A percentile compares a stretch with the other conserved stretches of the same genome.
These are phyloP conservation scores for Ibycter americanus DNA, from an alignment of 2,797 vertebrate species.

Conservation along the genomic window DNA sequence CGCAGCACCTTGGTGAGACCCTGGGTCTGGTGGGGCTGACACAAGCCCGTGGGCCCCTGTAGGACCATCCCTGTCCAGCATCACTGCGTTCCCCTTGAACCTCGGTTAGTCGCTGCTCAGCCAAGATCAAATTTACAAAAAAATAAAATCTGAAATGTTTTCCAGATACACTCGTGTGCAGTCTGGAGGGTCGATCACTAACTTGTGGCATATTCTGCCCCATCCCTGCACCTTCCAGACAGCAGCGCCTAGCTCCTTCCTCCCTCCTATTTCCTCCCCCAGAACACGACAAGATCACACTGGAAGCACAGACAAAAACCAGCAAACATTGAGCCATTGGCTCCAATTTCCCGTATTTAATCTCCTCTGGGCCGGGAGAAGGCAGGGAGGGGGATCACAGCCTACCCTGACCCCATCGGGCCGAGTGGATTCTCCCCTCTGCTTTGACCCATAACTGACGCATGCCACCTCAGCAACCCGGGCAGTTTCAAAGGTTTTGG, in stretches of 20 bases:
- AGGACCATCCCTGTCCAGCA: background rate
- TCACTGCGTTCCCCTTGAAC: rapidly evolving
- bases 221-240: background rate
- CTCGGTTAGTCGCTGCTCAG: background rate
- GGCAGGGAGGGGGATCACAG: rapidly evolving
- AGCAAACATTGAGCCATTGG: background rate
- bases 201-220: rapidly evolving
- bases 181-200: background rate
- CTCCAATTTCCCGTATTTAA: background rate
- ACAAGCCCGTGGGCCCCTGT: rapidly evolving
- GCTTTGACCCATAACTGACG: background rate
- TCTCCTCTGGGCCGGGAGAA: background rate
- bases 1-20: rapidly evolving
- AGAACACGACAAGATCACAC: background rate
- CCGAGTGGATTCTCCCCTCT: background rate
- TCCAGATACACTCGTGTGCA: background rate
- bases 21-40: rapidly evolving
- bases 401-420: background rate
- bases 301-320: background rate
- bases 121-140: background rate
- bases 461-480: rapidly evolving
- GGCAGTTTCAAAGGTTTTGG: background rate
- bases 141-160: background rate
- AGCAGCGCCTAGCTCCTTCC: background rate
- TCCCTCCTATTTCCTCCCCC: background rate